These are phyloP conservation scores for Pseudopleuronectes americanus DNA, from an alignment of 2,797 vertebrate species.

Conservation along the genomic window DNA sequence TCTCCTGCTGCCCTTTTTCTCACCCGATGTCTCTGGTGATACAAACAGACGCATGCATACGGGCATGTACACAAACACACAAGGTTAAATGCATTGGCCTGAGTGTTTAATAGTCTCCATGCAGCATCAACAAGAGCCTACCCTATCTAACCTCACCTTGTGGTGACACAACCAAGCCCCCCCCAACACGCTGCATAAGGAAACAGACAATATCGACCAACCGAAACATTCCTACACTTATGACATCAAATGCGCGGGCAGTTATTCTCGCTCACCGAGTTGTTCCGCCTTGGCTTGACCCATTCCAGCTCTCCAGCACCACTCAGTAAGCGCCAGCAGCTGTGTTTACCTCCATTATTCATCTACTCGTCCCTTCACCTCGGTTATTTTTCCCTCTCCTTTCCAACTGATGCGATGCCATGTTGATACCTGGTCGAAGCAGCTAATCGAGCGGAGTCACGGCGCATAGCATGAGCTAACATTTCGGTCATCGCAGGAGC, in stretches of 20 bases:
- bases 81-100: slow-evolving; percentile 13
- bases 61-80: slow-evolving; percentile 9
- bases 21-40: slow-evolving; percentile 27
- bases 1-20: slow-evolving; percentile 28
- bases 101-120: slow-evolving; percentile 45
- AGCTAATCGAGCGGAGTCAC: slow-evolving; percentile 59
- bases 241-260: slow-evolving; percentile 61
- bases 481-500: slow-evolving; percentile 34
- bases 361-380: slow-evolving; percentile 67
- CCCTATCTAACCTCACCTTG: slow-evolving; percentile 56
- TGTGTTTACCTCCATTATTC: slow-evolving; percentile 81
- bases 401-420: slow-evolving; percentile 44
- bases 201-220: slow-evolving; percentile 61
- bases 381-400: slow-evolving; percentile 53
- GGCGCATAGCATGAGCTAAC: slow-evolving; percentile 49
- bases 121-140: slow-evolving; percentile 35
- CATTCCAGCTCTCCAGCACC: slow-evolving; percentile 61
- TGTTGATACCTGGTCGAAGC: slow-evolving; percentile 58
- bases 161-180: slow-evolving; percentile 66
- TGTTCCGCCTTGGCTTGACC: slow-evolving; percentile 69
- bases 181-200: slow-evolving; percentile 32
- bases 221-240: slow-evolving; percentile 72
- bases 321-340: slow-evolving; percentile 79
- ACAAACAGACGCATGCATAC: slow-evolving; percentile 30
- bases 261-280: slow-evolving; percentile 67